Conservation (phyloP, 2,797 vertebrate species). For the Garrulus glandarius region DNA sequence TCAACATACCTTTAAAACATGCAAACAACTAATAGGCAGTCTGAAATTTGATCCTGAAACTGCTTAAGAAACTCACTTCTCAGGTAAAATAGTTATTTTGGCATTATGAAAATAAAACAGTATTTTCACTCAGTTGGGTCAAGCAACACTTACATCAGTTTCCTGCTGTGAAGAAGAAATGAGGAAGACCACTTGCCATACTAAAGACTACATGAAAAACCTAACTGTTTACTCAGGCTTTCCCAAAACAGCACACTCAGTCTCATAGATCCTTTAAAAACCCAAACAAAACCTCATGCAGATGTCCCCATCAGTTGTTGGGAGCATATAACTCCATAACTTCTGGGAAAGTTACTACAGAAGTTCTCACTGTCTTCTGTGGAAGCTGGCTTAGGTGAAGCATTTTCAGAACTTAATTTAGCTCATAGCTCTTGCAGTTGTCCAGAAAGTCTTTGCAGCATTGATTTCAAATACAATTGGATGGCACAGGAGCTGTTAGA, state of each 20-base stretch:
- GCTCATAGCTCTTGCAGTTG: not conserved
- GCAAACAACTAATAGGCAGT: not conserved
- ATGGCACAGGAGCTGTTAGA: not conserved
- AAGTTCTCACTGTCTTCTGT: not conserved
- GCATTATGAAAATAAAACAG: not conserved
- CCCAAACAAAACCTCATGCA: not conserved
- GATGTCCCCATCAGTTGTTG: not conserved
- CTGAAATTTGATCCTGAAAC: not conserved
- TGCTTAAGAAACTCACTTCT: not conserved
- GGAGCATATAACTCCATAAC: not conserved
- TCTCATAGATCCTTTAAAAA: not conserved
- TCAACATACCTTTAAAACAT: not conserved
- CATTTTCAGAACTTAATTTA: conserved; percentile 10
- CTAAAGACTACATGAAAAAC: not conserved
- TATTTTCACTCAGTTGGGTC: not conserved
- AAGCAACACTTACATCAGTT: not conserved
- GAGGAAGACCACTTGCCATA: not conserved
- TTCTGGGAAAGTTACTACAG: not conserved
- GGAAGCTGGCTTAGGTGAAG: not conserved
- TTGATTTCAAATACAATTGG: conserved; percentile 1
- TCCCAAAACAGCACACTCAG: not conserved
- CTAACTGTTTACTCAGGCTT: not conserved
- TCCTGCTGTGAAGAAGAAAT: not conserved
- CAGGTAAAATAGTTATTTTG: not conserved
- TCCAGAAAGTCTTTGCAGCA: conserved; percentile 23